Evolutionary conservation across 2,797 vertebrate species (phyloP).

Genomic region (Sitta carolinensis): DNA sequence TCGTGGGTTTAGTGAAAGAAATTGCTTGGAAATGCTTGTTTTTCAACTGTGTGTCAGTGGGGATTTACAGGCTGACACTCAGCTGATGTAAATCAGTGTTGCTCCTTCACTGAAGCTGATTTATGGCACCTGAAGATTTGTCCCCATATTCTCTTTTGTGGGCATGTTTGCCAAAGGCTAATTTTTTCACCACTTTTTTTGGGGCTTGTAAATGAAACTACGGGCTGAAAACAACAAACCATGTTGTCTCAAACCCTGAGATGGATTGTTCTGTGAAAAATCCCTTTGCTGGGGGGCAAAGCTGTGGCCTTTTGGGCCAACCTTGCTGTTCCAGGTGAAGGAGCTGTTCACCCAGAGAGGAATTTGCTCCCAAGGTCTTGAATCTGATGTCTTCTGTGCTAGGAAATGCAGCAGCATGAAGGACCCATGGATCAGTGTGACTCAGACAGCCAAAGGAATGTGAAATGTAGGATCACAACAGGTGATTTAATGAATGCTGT

Average conservation of each 20-base stretch:
- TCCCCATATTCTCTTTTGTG: constrained; percentile 17
- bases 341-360: neutral
- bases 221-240: neutral
- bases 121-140: constrained; percentile 46
- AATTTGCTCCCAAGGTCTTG: neutral
- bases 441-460: neutral
- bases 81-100: constrained; percentile 58
- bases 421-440: neutral
- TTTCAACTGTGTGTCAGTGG: neutral
- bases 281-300: neutral
- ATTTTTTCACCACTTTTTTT: neutral
- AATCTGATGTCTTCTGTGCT: neutral
- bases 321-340: neutral
- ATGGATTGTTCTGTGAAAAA: neutral
- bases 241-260: neutral
- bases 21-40: constrained; percentile 49
- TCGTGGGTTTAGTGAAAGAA: neutral
- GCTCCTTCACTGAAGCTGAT: constrained; percentile 9
- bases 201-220: neutral
- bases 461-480: neutral
- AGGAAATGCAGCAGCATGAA: neutral
- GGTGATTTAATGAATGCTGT: neutral
- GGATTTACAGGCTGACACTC: constrained; percentile 49
- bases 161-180: neutral
- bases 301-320: neutral